Percentiles rank a stretch among this genome's conserved stretches.
Conservation (phyloP, 2,797 vertebrate genomes). For the Diceros bicornis region DNA sequence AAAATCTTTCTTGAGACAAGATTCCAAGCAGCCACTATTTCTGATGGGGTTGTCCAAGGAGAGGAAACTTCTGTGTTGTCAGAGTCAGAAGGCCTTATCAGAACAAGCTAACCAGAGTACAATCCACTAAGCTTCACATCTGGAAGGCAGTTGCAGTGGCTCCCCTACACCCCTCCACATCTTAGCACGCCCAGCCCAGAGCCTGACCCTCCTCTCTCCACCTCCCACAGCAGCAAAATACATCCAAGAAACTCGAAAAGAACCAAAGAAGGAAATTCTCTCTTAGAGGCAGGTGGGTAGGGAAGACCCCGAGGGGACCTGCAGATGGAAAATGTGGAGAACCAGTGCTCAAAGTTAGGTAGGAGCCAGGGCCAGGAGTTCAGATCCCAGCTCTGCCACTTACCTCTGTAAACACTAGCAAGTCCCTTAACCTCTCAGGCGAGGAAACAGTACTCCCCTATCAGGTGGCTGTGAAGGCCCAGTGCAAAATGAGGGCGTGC, state of each 20-base stretch:
- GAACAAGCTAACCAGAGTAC: neutral
- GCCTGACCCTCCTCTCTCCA: neutral
- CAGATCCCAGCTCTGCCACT: neutral
- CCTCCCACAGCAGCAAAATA: neutral
- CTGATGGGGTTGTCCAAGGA: neutral
- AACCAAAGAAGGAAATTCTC: neutral
- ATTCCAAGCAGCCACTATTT: neutral
- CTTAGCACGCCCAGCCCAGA: neutral
- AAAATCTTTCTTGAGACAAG: neutral
- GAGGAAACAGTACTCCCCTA: neutral
- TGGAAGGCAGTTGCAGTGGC: neutral
- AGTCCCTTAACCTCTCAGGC: neutral
- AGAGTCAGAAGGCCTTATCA: neutral
- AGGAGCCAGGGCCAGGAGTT: neutral
- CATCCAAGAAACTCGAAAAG: neutral
- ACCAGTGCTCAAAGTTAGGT: neutral
- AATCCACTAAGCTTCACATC: neutral
- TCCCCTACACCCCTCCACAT: neutral
- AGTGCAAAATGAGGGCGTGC: neutral
- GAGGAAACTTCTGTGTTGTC: neutral
- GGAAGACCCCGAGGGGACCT: neutral
- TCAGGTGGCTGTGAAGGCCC: neutral
- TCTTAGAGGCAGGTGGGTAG: neutral
- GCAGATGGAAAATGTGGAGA: neutral
- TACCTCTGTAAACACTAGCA: neutral